These are phyloP conservation scores for Nemotelus nigrinus DNA, from an alignment of 2,888 invertebrate species.

Conservation along the genomic window DNA sequence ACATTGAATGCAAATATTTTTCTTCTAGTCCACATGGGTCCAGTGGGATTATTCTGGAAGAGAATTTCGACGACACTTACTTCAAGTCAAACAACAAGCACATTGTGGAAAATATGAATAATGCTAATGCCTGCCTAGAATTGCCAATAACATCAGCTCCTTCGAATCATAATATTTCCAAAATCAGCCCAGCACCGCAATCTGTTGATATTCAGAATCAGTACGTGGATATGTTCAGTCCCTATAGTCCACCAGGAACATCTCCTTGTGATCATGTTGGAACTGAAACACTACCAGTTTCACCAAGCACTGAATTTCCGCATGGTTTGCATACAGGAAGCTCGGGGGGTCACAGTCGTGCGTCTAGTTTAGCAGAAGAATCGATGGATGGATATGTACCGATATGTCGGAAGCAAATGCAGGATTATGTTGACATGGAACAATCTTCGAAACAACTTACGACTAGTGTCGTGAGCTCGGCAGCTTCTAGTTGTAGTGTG, in stretches of 20 bases:
- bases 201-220: constrained; percentile 52
- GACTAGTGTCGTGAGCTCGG: constrained; percentile 66
- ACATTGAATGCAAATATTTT: not conserved
- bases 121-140: constrained; percentile 47
- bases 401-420: constrained; percentile 69
- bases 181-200: constrained; percentile 51
- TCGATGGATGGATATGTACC: constrained; percentile 71
- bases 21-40: constrained; percentile 56
- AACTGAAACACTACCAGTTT: constrained; percentile 69
- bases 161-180: constrained; percentile 44
- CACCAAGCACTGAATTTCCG: constrained; percentile 61
- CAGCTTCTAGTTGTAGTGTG: constrained; percentile 77
- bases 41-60: constrained; percentile 70
- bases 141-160: constrained; percentile 46
- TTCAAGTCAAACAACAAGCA: constrained; percentile 52
- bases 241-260: constrained; percentile 67
- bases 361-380: constrained; percentile 71
- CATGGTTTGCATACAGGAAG: constrained; percentile 58
- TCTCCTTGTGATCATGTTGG: constrained; percentile 64
- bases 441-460: constrained; percentile 58
- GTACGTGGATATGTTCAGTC: constrained; percentile 68
- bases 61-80: constrained; percentile 68
- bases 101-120: constrained; percentile 51
- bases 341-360: constrained; percentile 71
- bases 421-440: constrained; percentile 73